A percentile compares a stretch with the other conserved stretches of the same genome.
phyloP scores from a whole-genome alignment of 1,140 invertebrate species.

The Popillia japonica region DNA sequence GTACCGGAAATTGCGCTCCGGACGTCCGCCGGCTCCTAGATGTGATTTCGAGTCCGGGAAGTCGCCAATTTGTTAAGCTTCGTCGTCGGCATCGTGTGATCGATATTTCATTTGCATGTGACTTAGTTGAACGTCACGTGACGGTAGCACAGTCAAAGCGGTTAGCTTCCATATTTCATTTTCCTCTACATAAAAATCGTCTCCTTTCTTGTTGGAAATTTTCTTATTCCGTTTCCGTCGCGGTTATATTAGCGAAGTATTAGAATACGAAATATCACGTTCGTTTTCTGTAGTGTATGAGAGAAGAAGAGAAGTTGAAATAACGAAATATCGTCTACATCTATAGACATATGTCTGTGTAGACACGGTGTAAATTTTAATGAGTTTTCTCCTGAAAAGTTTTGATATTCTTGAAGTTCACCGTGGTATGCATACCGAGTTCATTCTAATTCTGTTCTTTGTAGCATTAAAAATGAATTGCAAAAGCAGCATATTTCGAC shows the following conservation, averaged over 20 bases:
- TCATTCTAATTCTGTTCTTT: neutral
- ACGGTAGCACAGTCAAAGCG: neutral
- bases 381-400: neutral
- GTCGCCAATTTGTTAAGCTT: slow-evolving; percentile 51
- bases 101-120: slow-evolving; percentile 44
- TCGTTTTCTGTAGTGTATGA: neutral
- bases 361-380: slow-evolving; percentile 6
- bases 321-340: neutral
- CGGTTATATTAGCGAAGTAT: neutral
- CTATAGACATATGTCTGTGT: neutral
- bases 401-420: neutral
- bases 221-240: neutral
- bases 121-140: slow-evolving; percentile 5
- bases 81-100: slow-evolving; percentile 31
- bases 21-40: slow-evolving; percentile 51
- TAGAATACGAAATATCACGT: slow-evolving; percentile 15
- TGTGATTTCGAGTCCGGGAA: slow-evolving; percentile 52
- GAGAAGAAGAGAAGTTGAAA: neutral
- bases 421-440: neutral
- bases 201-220: neutral
- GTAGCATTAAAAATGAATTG: neutral
- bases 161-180: neutral
- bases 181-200: slow-evolving; percentile 9
- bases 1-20: slow-evolving; percentile 53
- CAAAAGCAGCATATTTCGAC: too few relatives aligned